Evolutionary conservation across 2,888 invertebrate species (phyloP), one percentile per base, ranked within the genome.

Genomic region (Liposcelis brunnea): DNA sequence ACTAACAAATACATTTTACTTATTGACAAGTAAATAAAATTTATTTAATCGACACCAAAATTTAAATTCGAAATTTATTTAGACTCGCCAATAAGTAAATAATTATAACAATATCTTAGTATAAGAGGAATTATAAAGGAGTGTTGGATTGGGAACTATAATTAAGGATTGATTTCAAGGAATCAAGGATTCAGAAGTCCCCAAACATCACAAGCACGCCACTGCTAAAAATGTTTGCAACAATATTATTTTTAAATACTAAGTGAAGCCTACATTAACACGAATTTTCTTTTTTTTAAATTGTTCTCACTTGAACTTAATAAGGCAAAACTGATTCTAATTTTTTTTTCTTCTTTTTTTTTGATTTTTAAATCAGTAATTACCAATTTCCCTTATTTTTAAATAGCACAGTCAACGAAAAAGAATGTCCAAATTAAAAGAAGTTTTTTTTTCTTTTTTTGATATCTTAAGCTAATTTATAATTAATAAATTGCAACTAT

Each of bases 181-280:
- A 54, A 55, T 54, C 51, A 54, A 51, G 53, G 53, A 54, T 52
- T 55, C 53, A 54, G 55, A 51, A 53, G 54, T 59, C 59, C 58
- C 58, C 59, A 59, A 59, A 56, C 59, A 59, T 59, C 59, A 59
- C 59, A 59, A 59, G 56, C 52, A 58, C 50, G 47, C 46, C 47
- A 48, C 49, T 47, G 47, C 46, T 47, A 34, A 47, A 48, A 46
- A 48, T 44, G 47, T 37, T 42, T 42, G 45, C 46, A 42, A 16
- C 21, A 12, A 37, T 44, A 47, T 47, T 33, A 8, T 38, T 35
- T 12, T 42, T 45, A 21, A n/a, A 21, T 15, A 33, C 46, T 38
- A 38, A 49, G 48, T 26, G 33, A 49, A 53, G 55, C 52, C 52
- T 56, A 56, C 54, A 56, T 56, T 56, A 55, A 53, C 55, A 56